Percentiles rank a stretch among this genome's conserved stretches.
Conservation (phyloP, 2,888 invertebrate genomes). For the Callyntrura sp. region DNA sequence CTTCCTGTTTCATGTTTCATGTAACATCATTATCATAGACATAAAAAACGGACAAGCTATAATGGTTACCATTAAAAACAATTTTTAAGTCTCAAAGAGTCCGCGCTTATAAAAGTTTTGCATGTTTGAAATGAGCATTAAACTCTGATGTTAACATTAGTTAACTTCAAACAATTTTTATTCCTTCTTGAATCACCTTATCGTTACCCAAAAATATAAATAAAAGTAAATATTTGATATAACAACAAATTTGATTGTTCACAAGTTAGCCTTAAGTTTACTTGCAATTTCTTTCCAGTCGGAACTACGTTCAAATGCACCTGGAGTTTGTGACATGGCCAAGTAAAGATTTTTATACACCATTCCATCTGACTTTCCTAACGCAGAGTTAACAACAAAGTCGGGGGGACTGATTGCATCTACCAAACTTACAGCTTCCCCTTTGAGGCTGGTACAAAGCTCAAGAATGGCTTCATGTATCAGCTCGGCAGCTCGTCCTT, state of each 20-base stretch:
- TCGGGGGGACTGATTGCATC: slow-evolving; percentile 96
- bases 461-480: slow-evolving; percentile 90
- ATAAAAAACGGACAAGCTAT: too few species aligned
- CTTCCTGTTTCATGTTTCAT: too few species aligned
- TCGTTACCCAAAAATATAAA: too few species aligned
- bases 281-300: slow-evolving; percentile 90
- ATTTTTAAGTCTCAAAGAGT: too few species aligned
- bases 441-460: slow-evolving; percentile 90
- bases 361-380: slow-evolving; percentile 94
- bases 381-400: slow-evolving; percentile 94
- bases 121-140: too few species aligned
- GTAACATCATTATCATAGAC: background rate
- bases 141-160: too few species aligned
- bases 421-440: slow-evolving; percentile 91
- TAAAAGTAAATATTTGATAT: too few species aligned
- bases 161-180: too few species aligned
- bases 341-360: slow-evolving; percentile 91
- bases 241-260: too few species aligned
- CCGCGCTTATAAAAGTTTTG: too few species aligned
- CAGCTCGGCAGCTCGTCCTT: slow-evolving; percentile 87
- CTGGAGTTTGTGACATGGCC: slow-evolving; percentile 89
- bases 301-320: slow-evolving; percentile 89
- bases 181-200: too few species aligned
- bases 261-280: slow-evolving; percentile 67
- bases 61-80: too few species aligned